Base-by-base conservation (phyloP, 2,797 vertebrate species). In the Rhyacichthys aspro region DNA sequence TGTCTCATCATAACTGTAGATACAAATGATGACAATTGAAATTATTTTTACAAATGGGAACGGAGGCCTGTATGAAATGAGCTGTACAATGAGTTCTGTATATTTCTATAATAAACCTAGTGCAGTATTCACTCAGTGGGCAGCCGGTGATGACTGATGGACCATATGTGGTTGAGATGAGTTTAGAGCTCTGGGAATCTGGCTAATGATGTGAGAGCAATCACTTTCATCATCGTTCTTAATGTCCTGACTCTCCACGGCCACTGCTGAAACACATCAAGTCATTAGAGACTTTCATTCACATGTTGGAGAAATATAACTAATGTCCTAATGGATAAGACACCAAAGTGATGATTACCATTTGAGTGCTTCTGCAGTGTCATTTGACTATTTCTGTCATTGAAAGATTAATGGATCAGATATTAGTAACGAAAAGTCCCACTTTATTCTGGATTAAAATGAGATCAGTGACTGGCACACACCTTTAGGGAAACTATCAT, bases 211-310 rank as follows among this genome's bases (percentile, higher is more conserved):
- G 77, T 65, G 75, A 79, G 63, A 70, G 67, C 75, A 74, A 63
- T 72, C 38, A 53, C 77, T 82, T 75, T 70, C 78, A 58, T 67
- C 67, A 36, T 74, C 61, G 62, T 50, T 43, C 61, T 61, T 78
- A 82, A 85, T 80, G 77, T 73, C 66, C 72, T 17, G 15, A 59
- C 64, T 79, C 70, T 78, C 83, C 56, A 46, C 5, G 69, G 76
- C 58, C 78, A 67, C 60, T 43, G 47, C 74, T 43, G 56, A 79
- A 78, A 85, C 79, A 73, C 84, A 86, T 85, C 79, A 81, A 61
- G 72, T 63, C 78, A 81, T 87, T 77, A 85, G 5, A 48, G 49
- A 63, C 69, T 61, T 63, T 46, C 11, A 12, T 16, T 32, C 74
- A 72, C 39, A 52, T 54, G 62, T 72, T 71, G 44, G 44, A 2